Evolutionary conservation across 2,113 vertebrate genomes (phyloP), one percentile per base, ranked within the genome.

Genomic region (Lycaon pictus): DNA sequence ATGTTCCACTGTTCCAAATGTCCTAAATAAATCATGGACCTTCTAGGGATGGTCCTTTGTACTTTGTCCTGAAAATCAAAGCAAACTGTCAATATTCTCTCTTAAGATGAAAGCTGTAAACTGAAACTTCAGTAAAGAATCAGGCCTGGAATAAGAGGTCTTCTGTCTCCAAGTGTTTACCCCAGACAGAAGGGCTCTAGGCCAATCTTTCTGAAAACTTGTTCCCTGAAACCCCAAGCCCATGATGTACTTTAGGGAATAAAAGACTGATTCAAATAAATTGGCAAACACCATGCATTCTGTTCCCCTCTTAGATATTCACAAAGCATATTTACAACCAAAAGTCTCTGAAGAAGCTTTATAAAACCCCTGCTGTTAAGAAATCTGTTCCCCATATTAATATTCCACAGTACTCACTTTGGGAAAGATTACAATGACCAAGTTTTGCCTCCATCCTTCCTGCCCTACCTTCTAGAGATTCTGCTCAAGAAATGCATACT

Each of bases 1-100:
- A 93, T 92, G 98, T 92, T 96, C 89, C 16, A 0, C 32, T 93
- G 72, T 91, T 96, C 48, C 77, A 96, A 48, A 90, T 74, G 43
- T 87, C 80, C 90, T 98, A 96, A 96, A 98, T 95, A 98, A 98
- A 96, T 97, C 81, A 97, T 29, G 23, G 22, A n/a, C 93, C 96
- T 94, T 96, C 86, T 48, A 97, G 97, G 88, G 96, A 90, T 51
- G 80, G 71, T 96, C 96, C 87, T 96, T 63, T 53, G 51, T 0
- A 10, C 80, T 72, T 89, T 53, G 81, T 90, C 74, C 74, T 79
- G 27, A 92, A 97, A 97, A 96, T 88, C 81, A 96, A 65, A 95
- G 80, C 19, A 65, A 62, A 83, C n/a, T n/a, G 27, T 77, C 88
- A 89, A 11, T 80, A 85, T 84, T 93, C 88, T 90, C n/a, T 83